These are phyloP conservation scores for Belgica antarctica DNA, from an alignment of 2,888 invertebrate species.

Conservation along the genomic window DNA sequence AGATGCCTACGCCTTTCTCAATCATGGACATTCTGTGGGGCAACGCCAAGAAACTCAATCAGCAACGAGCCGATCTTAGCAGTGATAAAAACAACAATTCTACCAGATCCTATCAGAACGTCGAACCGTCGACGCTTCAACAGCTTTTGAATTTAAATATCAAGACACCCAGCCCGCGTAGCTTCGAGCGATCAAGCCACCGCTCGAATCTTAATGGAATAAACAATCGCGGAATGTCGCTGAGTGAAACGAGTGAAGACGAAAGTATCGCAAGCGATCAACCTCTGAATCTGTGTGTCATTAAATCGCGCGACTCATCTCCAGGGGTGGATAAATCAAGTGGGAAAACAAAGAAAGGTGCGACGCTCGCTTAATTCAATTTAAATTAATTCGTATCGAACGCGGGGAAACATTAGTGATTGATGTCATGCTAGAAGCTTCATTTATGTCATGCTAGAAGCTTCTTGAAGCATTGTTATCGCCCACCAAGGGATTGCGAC, in stretches of 20 bases:
- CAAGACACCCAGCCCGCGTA: constrained; percentile 35
- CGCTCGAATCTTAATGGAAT: constrained; percentile 14
- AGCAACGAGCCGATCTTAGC: background rate
- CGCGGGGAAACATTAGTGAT: too few relatives aligned
- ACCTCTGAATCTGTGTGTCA: constrained; percentile 62
- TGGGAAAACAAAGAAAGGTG: constrained; percentile 47
- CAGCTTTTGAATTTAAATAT: constrained; percentile 38
- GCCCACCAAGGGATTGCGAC: too few relatives aligned
- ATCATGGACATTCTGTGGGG: constrained; percentile 79
- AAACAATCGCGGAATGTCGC: constrained; percentile 45
- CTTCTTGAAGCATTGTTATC: too few relatives aligned
- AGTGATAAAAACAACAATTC: constrained; percentile 42
- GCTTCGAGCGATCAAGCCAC: constrained; percentile 11
- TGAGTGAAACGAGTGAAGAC: constrained; percentile 57
- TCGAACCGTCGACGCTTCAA: constrained; percentile 41
- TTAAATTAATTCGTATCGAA: background rate
- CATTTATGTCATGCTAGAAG: too few relatives aligned
- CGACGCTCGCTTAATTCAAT: constrained; percentile 25
- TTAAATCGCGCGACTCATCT: constrained; percentile 56
- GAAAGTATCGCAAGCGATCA: constrained; percentile 56
- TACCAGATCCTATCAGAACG: constrained; percentile 39
- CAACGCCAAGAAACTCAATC: constrained; percentile 20
- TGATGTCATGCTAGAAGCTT: too few relatives aligned
- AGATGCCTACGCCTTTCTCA: constrained; percentile 78
- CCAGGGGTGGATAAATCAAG: constrained; percentile 46